Conservation (phyloP, 2,888 invertebrate species). For the Brassicogethes aeneus region DNA sequence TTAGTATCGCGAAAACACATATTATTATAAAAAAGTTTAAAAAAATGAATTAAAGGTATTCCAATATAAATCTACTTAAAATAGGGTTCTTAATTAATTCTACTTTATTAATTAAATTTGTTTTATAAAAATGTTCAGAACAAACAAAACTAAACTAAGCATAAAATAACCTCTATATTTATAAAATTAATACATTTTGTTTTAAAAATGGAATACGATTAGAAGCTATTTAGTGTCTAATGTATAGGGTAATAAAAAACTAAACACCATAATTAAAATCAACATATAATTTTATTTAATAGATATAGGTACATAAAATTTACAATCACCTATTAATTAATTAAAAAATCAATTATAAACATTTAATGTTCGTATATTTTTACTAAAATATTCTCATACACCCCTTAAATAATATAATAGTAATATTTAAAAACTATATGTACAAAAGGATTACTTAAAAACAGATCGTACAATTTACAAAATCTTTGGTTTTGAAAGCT, state of each 20-base stretch:
- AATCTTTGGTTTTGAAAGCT: conserved; percentile 41
- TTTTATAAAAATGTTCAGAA: no score
- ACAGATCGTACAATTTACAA: conserved; percentile 11
- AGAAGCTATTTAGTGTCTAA: no score
- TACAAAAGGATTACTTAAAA: conserved; percentile 12
- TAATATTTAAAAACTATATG: conserved; percentile 3
- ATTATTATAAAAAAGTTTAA: no score
- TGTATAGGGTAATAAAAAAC: background rate
- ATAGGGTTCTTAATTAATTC: no score
- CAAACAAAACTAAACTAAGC: no score
- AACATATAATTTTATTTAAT: conserved; percentile 25
- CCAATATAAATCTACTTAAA: no score
- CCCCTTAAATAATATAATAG: background rate
- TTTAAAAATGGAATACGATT: no score
- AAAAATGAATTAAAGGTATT: no score
- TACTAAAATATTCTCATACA: background rate
- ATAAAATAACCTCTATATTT: no score
- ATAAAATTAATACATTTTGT: no score
- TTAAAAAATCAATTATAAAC: conserved; percentile 11
- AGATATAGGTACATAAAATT: conserved; percentile 21
- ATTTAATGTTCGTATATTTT: background rate
- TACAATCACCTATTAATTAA: conserved; percentile 16
- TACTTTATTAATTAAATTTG: no score
- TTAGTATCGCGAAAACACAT: no score
- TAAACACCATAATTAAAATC: conserved; percentile 16